phyloP scores from a whole-genome alignment of 2,113 vertebrate genomes.

The Python bivittatus region DNA sequence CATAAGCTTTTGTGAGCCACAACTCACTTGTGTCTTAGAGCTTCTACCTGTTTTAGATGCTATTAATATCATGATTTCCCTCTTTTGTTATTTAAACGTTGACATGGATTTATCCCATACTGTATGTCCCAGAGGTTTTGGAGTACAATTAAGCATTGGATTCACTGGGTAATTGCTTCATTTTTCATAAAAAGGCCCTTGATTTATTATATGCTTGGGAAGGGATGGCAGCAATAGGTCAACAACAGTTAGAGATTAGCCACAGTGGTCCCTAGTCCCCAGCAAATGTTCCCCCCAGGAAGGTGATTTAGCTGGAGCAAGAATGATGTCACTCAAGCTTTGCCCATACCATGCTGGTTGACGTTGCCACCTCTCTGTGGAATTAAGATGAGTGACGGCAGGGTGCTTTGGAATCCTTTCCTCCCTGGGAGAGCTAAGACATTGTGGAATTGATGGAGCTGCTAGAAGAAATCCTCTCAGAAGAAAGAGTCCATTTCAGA shows the following conservation, averaged over 20 bases:
- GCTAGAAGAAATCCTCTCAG: constrained; percentile 49
- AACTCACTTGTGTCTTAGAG: constrained; percentile 40
- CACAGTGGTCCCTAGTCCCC: constrained; percentile 55
- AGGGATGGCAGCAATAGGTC: constrained; percentile 76
- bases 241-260: constrained; percentile 78
- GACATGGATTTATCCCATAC: constrained; percentile 77
- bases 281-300: constrained; percentile 55
- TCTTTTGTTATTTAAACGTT: constrained; percentile 75
- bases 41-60: constrained; percentile 61
- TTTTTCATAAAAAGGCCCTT: constrained; percentile 83
- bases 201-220: constrained; percentile 80
- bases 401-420: constrained; percentile 51
- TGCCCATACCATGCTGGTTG: constrained; percentile 67
- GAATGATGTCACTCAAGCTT: constrained; percentile 79
- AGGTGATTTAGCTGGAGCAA: constrained; percentile 19
- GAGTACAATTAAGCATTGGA: constrained; percentile 83
- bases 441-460: constrained; percentile 73
- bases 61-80: constrained; percentile 71
- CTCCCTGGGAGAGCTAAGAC: constrained; percentile 40
- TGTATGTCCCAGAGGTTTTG: constrained; percentile 81
- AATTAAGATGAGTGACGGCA: constrained; percentile 53
- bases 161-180: constrained; percentile 89
- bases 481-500: constrained; percentile 37
- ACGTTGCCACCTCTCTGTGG: constrained; percentile 56
- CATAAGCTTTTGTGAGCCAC: neutral